Conservation (phyloP, 2,113 vertebrate genomes). For the Todiramphus saurophagus region DNA sequence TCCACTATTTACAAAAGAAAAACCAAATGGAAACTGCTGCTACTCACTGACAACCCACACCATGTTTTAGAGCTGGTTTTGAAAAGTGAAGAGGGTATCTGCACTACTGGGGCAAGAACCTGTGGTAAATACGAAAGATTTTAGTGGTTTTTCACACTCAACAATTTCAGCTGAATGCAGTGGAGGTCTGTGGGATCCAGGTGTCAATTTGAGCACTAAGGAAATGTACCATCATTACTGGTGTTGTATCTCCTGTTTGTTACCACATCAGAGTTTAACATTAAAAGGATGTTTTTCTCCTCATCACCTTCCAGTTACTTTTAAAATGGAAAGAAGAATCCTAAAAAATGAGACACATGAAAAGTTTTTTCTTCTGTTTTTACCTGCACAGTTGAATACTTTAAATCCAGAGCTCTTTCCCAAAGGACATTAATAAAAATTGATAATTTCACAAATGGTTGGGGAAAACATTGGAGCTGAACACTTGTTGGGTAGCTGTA, state of each 20-base stretch:
- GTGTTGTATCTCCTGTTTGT: not conserved
- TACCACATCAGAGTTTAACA: not conserved
- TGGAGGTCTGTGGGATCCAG: not conserved
- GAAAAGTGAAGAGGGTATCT: not conserved
- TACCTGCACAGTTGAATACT: not conserved
- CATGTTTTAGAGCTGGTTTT: not conserved
- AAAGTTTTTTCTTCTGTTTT: not conserved
- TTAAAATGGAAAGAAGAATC: not conserved
- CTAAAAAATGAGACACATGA: not conserved
- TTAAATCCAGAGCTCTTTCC: not conserved
- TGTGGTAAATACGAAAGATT: not conserved
- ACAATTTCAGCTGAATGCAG: not conserved
- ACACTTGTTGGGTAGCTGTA: not conserved
- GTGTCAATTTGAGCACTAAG: not conserved
- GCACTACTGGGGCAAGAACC: not conserved
- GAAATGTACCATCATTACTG: not conserved
- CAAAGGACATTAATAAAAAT: not conserved
- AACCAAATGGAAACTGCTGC: not conserved
- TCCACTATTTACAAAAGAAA: not conserved
- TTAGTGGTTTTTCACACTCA: not conserved
- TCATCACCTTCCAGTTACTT: not conserved
- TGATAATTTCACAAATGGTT: not conserved
- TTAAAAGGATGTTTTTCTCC: not conserved
- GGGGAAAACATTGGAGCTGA: not conserved
- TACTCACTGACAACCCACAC: not conserved